A percentile compares a stretch with the other conserved stretches of the same genome.
Evolutionary conservation across 2,113 vertebrate genomes (phyloP).

Genomic region (Baryphthengus martii): DNA sequence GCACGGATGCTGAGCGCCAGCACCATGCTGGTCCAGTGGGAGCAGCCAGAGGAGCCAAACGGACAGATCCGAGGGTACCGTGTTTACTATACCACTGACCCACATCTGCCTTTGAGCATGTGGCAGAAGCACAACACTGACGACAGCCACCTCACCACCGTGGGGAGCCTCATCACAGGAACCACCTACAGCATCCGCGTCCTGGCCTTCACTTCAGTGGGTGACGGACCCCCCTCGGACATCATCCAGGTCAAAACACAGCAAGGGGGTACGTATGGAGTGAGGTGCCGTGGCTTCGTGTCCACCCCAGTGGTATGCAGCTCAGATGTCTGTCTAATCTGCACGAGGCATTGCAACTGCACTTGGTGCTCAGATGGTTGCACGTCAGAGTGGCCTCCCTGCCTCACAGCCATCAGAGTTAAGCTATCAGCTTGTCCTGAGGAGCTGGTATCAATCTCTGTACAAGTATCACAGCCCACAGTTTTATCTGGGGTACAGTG

Average conservation of each 20-base stretch:
- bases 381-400: not conserved
- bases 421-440: not conserved
- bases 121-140: constrained; percentile 94
- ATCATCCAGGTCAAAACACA: constrained; percentile 92
- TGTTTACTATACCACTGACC: constrained; percentile 86
- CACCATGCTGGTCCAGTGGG: constrained; percentile 96
- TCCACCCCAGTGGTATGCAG: fast-evolving
- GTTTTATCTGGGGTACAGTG: not conserved
- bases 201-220: constrained; percentile 91
- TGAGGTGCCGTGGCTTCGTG: fast-evolving
- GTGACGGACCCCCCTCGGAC: constrained; percentile 90
- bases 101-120: constrained; percentile 78
- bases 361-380: not conserved
- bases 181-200: constrained; percentile 92
- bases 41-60: constrained; percentile 92
- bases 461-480: not conserved
- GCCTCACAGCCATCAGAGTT: not conserved
- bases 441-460: not conserved
- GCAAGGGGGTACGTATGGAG: constrained; percentile 85
- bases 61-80: constrained; percentile 91
- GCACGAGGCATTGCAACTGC: not conserved
- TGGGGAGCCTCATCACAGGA: constrained; percentile 85
- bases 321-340: not conserved
- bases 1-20: constrained; percentile 91
- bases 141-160: constrained; percentile 85